Evolutionary conservation across 2,797 vertebrate genomes (phyloP), one percentile per base, ranked within the genome.

Genomic region (Caiman crocodilus): DNA sequence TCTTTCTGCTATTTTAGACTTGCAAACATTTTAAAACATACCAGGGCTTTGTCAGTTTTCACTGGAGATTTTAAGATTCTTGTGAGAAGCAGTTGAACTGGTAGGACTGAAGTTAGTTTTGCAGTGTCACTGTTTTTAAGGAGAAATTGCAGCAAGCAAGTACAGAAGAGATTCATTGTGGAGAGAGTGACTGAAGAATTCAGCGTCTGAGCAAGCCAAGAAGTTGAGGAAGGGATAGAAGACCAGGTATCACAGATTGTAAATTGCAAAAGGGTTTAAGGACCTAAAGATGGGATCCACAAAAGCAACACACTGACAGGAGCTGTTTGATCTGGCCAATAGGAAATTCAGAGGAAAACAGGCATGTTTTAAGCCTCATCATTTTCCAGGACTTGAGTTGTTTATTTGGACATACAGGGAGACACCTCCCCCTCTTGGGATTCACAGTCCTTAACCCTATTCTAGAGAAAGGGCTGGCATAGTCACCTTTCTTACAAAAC

Each of bases 11-110:
- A 65, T 59, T 85, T 50, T 32, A 84, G 78, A 76, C 91, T 89
- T 94, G 67, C 63, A 87, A 32, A 85, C 78, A 88, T 87, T 73
- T 76, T 92, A 84, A 93, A 94, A 84, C 79, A 85, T 88, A 91
- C 67, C 79, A 85, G 30, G 3, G 4, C 1, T 2, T 30, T 58
- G 57, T 82, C 88, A 50, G 4, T 56, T 80, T 90, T 87, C 12
- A 61, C 76, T 89, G 42, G 58, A 84, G 80, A 4, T 81, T 92
- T 12, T 83, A 63, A 18, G 73, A 71, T 80, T 74, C 77, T 58
- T 82, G 7, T 30, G 30, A 35, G 69, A 79, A 92, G 79, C 78
- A 73, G 50, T 87, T 63, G 75, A 73, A 78, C 82, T 18, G 4
- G n/a, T 14, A 1, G 0, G 59, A 78, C 63, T 73, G 83, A 30